Evolutionary conservation across 2,113 vertebrate genomes (phyloP).

Genomic region (Tapirus terrestris): DNA sequence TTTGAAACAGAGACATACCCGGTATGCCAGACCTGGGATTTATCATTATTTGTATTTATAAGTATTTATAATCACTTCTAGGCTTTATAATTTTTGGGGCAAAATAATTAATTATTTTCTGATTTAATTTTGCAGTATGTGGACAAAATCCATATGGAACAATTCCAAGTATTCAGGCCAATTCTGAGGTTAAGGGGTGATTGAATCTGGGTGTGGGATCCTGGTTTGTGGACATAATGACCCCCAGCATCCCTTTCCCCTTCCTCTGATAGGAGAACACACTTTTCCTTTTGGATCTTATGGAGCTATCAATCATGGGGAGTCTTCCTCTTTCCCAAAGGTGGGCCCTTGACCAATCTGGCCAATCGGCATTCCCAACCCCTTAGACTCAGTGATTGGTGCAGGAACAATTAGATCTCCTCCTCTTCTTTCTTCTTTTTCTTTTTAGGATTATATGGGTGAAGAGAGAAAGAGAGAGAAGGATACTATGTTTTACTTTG

Average conservation of each 20-base stretch:
- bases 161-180: not conserved
- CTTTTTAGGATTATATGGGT: not conserved
- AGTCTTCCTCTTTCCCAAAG: not conserved
- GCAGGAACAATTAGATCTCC: not conserved
- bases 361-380: not conserved
- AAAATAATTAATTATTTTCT: not conserved
- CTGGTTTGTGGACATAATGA: not conserved
- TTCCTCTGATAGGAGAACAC: not conserved
- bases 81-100: not conserved
- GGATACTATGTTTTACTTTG: not conserved
- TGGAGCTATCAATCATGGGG: not conserved
- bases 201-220: not conserved
- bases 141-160: not conserved
- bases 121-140: not conserved
- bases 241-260: not conserved
- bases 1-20: not conserved
- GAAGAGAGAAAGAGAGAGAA: not conserved
- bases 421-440: not conserved
- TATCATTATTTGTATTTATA: not conserved
- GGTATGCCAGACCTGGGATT: not conserved
- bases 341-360: not conserved
- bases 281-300: not conserved
- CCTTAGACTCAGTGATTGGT: not conserved
- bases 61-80: not conserved
- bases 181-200: not conserved